phyloP scores from a whole-genome alignment of 1,140 invertebrate genomes.

The Octopus sinensis region DNA sequence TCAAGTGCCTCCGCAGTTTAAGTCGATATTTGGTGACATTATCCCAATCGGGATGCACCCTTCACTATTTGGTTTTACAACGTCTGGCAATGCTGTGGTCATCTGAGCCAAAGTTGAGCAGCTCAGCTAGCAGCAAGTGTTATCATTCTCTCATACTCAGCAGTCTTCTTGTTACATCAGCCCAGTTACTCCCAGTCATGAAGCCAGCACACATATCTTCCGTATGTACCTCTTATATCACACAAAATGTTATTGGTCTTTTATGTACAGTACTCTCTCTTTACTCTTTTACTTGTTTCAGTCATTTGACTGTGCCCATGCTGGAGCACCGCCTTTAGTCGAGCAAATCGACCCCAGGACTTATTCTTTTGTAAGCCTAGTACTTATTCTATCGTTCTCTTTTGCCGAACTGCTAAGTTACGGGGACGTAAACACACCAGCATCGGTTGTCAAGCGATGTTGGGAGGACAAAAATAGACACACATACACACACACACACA shows the following conservation, averaged over 20 bases:
- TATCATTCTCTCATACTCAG: not conserved
- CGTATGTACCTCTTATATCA: not conserved
- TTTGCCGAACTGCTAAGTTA: no score
- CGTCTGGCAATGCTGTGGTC: not conserved
- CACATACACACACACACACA: no score
- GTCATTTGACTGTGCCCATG: no score
- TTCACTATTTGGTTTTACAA: not conserved
- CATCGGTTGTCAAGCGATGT: no score
- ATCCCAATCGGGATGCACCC: not conserved
- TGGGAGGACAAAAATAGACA: no score
- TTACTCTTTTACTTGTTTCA: no score
- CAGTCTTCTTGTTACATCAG: not conserved
- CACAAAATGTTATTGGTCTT: not conserved
- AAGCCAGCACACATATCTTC: not conserved
- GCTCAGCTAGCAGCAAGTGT: not conserved
- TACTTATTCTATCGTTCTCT: no score
- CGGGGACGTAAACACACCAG: no score
- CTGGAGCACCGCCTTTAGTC: no score
- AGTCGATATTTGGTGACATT: not conserved
- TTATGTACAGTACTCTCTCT: no score
- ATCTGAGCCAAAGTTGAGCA: not conserved
- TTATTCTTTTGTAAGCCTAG: no score
- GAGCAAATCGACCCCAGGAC: no score
- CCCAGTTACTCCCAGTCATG: not conserved
- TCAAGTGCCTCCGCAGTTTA: not conserved